Evolutionary conservation across 1,140 invertebrate species (phyloP), one percentile per base, ranked within the genome.

Genomic region (Globodera rostochiensis): DNA sequence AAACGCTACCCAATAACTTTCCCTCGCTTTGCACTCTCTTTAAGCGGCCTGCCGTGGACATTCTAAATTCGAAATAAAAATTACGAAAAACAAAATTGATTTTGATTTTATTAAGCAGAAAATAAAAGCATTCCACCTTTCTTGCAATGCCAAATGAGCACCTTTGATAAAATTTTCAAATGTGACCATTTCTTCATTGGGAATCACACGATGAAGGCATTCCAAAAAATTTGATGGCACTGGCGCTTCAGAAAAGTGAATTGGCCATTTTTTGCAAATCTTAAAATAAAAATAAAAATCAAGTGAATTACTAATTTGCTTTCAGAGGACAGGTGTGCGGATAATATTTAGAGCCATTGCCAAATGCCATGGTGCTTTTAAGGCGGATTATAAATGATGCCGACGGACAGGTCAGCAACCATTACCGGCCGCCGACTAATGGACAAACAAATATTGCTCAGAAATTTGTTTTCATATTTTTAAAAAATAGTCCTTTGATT

Each of bases 21-120:
- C 74, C 74, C 46, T 76, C 74, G 9, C 74, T 76, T 57, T 76
- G 74, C 19, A 76, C 74, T 60, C 74, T 57, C 66, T 76, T 76
- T 57, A 76, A 64, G 13, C 57, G 11, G 57, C 57, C 57, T 15
- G 57, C 57, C 5, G 57, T 64, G 57, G 6, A 19, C 57, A 64
- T 64, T 64, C 57, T 64, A 64, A 19, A 19, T 19, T 6, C 2
- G 13, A 53, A 53, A 19, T 64, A 64, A 11, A 6, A 19, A 19
- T 64, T 64, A 36, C 36, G 36, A 36, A 36, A 36, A 36, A 36
- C 36, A 36, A 36, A 36, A 36, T 36, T 36, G 36, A 36, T 3
- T 36, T 36, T 36, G 1, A 36, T 36, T 36, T 36, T 15, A 60
- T 60, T 5, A 19, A 60, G 15, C 15, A 15, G 15, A 60, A 13